phyloP scores from a whole-genome alignment of 2,113 vertebrate species.

The Microcebus ravelobensis region DNA sequence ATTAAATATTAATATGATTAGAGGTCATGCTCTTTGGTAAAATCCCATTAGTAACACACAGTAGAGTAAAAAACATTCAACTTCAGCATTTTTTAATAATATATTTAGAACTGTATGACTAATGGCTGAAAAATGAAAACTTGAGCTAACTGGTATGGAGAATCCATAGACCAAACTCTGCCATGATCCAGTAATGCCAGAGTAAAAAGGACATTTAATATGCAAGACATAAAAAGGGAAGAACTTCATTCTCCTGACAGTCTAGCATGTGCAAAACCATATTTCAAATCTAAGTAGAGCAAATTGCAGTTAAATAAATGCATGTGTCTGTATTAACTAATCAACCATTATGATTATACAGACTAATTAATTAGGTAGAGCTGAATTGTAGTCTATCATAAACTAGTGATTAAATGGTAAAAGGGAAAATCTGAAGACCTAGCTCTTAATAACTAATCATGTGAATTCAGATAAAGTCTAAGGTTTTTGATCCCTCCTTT shows the following conservation, averaged over 20 bases:
- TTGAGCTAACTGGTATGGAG: not conserved
- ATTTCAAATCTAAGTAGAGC: constrained; percentile 71
- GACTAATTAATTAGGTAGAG: constrained; percentile 71
- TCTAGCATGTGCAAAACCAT: constrained; percentile 41
- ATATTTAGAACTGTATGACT: constrained; percentile 13
- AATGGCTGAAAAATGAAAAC: not conserved
- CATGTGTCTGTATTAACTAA: constrained; percentile 68
- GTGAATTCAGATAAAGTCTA: not conserved
- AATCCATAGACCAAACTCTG: not conserved
- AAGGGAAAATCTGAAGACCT: constrained; percentile 10
- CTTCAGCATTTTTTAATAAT: constrained; percentile 66
- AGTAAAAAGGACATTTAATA: constrained; percentile 58
- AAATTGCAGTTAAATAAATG: constrained; percentile 72
- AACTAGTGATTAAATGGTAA: constrained; percentile 56
- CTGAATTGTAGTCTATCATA: constrained; percentile 65
- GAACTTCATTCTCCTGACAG: constrained; percentile 31
- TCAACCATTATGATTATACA: constrained; percentile 56
- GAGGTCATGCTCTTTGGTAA: constrained; percentile 75
- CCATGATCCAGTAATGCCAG: not conserved
- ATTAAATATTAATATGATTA: constrained; percentile 82
- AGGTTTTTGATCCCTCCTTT: not conserved
- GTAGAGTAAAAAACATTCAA: constrained; percentile 28
- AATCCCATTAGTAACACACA: constrained; percentile 76
- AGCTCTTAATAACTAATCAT: not conserved
- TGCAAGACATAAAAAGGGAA: not conserved